Base-by-base conservation (phyloP, 2,113 vertebrate genomes). In the Nothocercus nigrocapillus region DNA sequence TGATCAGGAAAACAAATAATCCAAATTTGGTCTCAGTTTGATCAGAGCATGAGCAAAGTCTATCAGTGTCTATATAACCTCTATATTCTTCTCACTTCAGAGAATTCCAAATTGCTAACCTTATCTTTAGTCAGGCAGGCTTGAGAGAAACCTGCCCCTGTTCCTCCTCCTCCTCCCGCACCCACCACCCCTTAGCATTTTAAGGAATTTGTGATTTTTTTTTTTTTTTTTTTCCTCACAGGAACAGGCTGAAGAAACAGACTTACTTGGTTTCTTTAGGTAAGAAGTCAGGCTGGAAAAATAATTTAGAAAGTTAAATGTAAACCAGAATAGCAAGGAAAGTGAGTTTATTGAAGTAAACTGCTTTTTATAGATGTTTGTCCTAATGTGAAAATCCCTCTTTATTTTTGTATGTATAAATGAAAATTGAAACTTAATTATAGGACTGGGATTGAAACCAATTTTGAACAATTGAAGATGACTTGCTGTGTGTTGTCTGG, bases 381-480 rank as follows among this genome's bases (percentile, higher is more conserved):
- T 93, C 91, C 64, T 92, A 64, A 90, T 82, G 81, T 94, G 91
- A 89, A 93, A 92, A 93, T 83, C 82, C 92, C n/a, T 91, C 81
- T 94, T 97, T 96, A 95, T 97, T 97, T 96, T 97, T 97, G 38
- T 95, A 85, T 75, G 70, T 84, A 66, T 93, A 77, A 94, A 74
- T 82, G 10, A 76, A 83, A 95, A 92, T 44, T 17, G 15, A 85
- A 92, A 74, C 67, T n/a, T 82, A 81, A n/a, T 47, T 10, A 38
- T 79, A 88, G 88, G 74, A 93, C 73, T 95, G 94, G 89, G 87
- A 83, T 87, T 70, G 90, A 94, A 89, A 59, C 58, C 70, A 62
- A 80, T 69, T 80, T 74, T 80, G 74, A 91, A 85, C 67, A 78
- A 5, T 47, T 75, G 34, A 76, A 83, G 64, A 66, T 82, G 85